phyloP scores from a whole-genome alignment of 2,888 invertebrate genomes.

The Rotaria sp. region DNA sequence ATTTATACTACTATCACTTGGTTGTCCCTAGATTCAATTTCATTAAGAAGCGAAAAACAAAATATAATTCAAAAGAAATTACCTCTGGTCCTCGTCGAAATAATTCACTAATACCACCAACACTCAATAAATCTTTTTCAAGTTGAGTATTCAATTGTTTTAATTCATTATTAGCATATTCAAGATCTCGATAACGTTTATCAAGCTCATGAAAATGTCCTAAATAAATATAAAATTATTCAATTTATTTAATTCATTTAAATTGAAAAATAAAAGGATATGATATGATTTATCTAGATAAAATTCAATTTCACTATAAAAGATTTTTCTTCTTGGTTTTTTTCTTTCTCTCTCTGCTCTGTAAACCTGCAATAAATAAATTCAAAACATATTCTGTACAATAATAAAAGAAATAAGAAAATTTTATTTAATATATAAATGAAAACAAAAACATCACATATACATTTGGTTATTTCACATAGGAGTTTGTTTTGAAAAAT shows the following conservation, averaged over 20 bases:
- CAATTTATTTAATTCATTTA: not conserved
- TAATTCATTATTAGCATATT: not conserved
- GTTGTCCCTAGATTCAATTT: constrained; percentile 6
- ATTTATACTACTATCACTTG: not conserved
- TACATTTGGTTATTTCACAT: not conserved
- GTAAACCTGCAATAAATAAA: not conserved
- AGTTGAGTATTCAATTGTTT: constrained; percentile 23
- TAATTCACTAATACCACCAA: constrained; percentile 13
- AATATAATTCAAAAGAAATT: not conserved
- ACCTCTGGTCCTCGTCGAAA: constrained; percentile 20
- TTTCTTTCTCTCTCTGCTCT: not conserved
- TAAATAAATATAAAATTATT: not conserved
- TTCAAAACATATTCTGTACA: not conserved
- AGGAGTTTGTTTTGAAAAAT: not conserved
- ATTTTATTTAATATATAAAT: not conserved
- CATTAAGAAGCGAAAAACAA: not conserved
- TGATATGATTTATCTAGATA: no score
- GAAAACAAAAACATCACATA: not conserved
- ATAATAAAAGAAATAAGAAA: not conserved
- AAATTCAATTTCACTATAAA: no score
- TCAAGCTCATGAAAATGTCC: not conserved
- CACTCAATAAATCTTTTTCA: not conserved
- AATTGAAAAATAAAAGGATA: no score
- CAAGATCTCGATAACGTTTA: not conserved
- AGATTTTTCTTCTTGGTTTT: not conserved